phyloP scores from a whole-genome alignment of 2,113 vertebrate genomes.

The Chauna torquata region DNA sequence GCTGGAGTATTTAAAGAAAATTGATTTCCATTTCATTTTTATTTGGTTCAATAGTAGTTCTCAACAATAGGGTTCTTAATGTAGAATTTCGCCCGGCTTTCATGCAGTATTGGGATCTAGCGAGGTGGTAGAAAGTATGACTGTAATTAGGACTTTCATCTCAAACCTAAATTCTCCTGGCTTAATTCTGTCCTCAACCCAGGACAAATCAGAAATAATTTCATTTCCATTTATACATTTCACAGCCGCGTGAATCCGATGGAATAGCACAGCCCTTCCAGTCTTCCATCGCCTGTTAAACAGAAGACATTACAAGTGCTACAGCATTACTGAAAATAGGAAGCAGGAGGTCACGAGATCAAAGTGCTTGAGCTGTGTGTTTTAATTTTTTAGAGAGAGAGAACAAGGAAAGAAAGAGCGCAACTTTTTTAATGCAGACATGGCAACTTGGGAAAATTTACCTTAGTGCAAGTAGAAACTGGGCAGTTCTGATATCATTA shows the following conservation, averaged over 20 bases:
- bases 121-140: not conserved
- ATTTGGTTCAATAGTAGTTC: not conserved
- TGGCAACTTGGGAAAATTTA: not conserved
- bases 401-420: not conserved
- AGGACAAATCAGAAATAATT: not conserved
- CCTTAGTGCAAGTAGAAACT: not conserved
- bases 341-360: not conserved
- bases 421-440: not conserved
- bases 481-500: not conserved
- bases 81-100: fast-evolving
- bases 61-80: not conserved
- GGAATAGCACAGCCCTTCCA: not conserved
- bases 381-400: not conserved
- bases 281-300: not conserved
- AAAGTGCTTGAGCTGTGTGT: not conserved
- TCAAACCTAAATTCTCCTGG: not conserved
- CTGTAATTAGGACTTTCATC: not conserved
- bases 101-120: not conserved
- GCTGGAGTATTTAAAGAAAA: not conserved
- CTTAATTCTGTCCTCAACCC: not conserved
- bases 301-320: not conserved
- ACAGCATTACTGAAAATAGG: not conserved
- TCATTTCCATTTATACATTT: not conserved
- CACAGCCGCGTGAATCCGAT: not conserved
- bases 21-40: not conserved